Evolutionary conservation across 30 jellyfish, hydroid and myxozoan genomes (phyloP).

Genomic region (Aurelia sp.): DNA sequence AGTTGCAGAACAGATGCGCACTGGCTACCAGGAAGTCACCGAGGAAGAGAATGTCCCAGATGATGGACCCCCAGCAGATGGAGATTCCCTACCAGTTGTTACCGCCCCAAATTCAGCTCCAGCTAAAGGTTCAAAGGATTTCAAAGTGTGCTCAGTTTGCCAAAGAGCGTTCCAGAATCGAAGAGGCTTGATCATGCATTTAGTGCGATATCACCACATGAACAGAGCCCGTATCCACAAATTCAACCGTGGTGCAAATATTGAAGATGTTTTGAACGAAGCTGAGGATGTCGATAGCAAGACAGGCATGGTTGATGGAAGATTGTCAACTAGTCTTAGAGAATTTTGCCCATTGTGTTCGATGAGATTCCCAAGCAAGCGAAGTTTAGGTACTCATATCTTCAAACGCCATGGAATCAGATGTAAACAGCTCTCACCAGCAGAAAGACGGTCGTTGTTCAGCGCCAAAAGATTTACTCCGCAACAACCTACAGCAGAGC

Average conservation of each 20-base stretch:
- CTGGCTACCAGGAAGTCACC: not conserved
- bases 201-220: conserved; percentile 74
- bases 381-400: conserved; percentile 79
- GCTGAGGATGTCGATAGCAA: not conserved
- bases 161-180: conserved; percentile 68
- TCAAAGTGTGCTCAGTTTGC: conserved; percentile 78
- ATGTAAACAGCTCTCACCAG: conserved; percentile 66
- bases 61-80: not conserved
- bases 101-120: not conserved
- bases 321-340: conserved; percentile 14
- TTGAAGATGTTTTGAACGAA: conserved; percentile 15
- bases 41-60: not conserved
- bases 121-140: not conserved
- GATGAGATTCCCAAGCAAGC: conserved; percentile 54
- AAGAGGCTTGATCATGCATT: conserved; percentile 79
- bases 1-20: not conserved
- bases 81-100: too few relatives aligned
- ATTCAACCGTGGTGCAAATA: conserved; percentile 34
- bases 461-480: conserved; percentile 4
- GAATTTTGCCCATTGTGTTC: conserved; percentile 67
- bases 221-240: conserved; percentile 60
- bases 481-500: conserved; percentile 20
- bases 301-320: not conserved
- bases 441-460: conserved; percentile 58
- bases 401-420: conserved; percentile 87